Evolutionary conservation across 2,797 vertebrate species (phyloP), one percentile per base, ranked within the genome.

Genomic region (Tokudaia muenninki): DNA sequence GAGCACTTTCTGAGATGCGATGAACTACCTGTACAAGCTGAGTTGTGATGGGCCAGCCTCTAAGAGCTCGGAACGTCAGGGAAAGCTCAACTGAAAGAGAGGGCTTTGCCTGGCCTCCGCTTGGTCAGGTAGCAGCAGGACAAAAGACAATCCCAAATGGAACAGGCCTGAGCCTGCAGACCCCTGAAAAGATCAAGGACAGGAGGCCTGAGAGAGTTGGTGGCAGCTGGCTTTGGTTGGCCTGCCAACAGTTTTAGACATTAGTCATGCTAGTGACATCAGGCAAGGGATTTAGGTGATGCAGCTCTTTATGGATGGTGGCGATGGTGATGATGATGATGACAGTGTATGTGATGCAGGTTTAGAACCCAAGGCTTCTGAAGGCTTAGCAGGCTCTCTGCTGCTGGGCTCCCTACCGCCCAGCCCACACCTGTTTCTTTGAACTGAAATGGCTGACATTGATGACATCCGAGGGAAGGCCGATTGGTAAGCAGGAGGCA

Each of bases 211-310:
- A 47, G 78, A 22, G 83, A 74, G 41, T 78, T 88, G 83, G 84
- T 34, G 41, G 74, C 31, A 75, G n/a, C 44, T 9, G 63, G 59
- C 87, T 87, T 94, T 90, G 80, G 59, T 3, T 72, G 47, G 24
- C 77, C 78, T 63, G 72, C 80, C 84, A 75, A 31, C 87, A 84
- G 67, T 74, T 87, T 61, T 95, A 57, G 81, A 55, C 70, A 72
- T 88, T 90, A 72, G 70, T 96, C 90, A 89, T 94, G 86, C 47
- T 92, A 86, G 89, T 65, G 50, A 91, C 55, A 84, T 9, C 67
- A 90, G 63, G 24, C 87, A 59, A 95, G 22, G 84, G 59, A 91
- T 67, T 77, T 41, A 52, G 4, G 61, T n/a, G 65, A 59, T 24
- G 4, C 13, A 52, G 29, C 67, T 89, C 31, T 41, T 77, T 61